Conservation (phyloP, 2,888 invertebrate genomes). For the Drosophila mettleri region DNA sequence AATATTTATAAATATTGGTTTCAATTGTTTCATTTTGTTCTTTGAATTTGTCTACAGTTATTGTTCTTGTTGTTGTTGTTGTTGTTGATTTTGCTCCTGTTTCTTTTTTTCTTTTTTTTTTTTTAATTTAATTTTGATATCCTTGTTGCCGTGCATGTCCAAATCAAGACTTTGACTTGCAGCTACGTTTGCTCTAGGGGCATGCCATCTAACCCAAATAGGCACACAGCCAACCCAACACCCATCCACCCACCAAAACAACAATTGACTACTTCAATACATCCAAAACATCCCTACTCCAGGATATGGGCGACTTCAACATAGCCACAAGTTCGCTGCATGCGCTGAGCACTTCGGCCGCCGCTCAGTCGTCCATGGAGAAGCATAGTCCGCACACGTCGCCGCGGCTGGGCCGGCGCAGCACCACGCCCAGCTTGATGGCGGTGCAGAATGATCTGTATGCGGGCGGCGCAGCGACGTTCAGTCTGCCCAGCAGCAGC, state of each 20-base stretch:
- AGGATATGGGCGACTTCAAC: slow-evolving; percentile 88
- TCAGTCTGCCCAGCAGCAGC: slow-evolving; percentile 72
- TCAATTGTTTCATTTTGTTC: slow-evolving; percentile 59
- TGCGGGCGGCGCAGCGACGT: slow-evolving; percentile 75
- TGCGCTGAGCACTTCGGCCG: slow-evolving; percentile 84
- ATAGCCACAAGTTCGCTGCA: slow-evolving; percentile 88
- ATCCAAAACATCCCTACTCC: slow-evolving; percentile 9
- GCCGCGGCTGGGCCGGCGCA: slow-evolving; percentile 86
- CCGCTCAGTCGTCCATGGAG: slow-evolving; percentile 69
- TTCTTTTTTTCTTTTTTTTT: slow-evolving; percentile 23
- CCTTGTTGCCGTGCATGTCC: slow-evolving; percentile 55
- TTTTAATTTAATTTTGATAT: slow-evolving; percentile 22
- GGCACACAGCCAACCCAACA: not conserved
- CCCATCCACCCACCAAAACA: not conserved
- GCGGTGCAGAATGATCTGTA: slow-evolving; percentile 85
- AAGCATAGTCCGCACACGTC: slow-evolving; percentile 87
- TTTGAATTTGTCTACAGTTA: slow-evolving; percentile 33
- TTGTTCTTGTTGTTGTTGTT: slow-evolving; percentile 41
- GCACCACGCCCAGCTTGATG: slow-evolving; percentile 84
- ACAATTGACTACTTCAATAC: slow-evolving; percentile 18
- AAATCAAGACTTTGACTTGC: slow-evolving; percentile 43
- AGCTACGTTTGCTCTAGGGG: slow-evolving; percentile 52
- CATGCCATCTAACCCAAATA: slow-evolving; percentile 45
- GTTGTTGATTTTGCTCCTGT: slow-evolving; percentile 29
- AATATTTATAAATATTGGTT: slow-evolving; percentile 64